Percentiles rank a stretch among this genome's conserved stretches.
These are phyloP conservation scores for Agriopis leucophaearia DNA, from an alignment of 2,888 invertebrate species.

Conservation along the genomic window DNA sequence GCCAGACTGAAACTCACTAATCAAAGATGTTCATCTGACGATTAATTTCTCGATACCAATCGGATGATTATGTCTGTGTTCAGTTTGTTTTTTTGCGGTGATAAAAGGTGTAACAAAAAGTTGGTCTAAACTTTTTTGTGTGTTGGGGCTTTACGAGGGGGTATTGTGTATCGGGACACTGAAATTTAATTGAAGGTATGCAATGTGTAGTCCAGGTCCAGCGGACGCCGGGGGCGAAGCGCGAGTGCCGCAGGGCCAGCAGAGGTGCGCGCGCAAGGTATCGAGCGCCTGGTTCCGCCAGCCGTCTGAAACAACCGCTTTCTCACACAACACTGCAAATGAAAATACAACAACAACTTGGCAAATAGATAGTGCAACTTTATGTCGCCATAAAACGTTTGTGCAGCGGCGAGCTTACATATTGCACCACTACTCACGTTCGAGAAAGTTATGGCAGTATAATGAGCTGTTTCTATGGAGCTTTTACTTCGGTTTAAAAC, in stretches of 20 bases:
- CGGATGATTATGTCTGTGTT: constrained; percentile 48
- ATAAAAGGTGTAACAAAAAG: constrained; percentile 49
- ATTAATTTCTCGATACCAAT: constrained; percentile 51
- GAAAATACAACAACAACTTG: constrained; percentile 41
- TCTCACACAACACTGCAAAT: constrained; percentile 38
- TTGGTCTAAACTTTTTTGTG: constrained; percentile 25
- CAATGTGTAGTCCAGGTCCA: constrained; percentile 28
- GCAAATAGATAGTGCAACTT: constrained; percentile 44
- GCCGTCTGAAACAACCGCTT: constrained; percentile 39
- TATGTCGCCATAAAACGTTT: constrained; percentile 43
- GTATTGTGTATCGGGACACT: constrained; percentile 18
- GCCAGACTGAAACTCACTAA: constrained; percentile 47
- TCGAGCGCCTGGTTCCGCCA: constrained; percentile 60
- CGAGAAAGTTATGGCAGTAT: constrained; percentile 22
- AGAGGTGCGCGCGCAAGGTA: constrained; percentile 74
- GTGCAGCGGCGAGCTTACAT: constrained; percentile 34
- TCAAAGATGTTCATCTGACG: constrained; percentile 34
- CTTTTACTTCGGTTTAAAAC: constrained; percentile 5
- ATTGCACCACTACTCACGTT: constrained; percentile 25
- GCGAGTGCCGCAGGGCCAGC: constrained; percentile 54
- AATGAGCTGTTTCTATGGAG: constrained; percentile 12
- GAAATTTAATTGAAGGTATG: constrained; percentile 21
- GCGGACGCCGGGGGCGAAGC: constrained; percentile 44
- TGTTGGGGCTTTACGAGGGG: constrained; percentile 13
- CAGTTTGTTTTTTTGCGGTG: constrained; percentile 48